A percentile compares a stretch with the other conserved stretches of the same genome.
Conservation (phyloP, 2,113 vertebrate genomes). For the Hystrix cristata region DNA sequence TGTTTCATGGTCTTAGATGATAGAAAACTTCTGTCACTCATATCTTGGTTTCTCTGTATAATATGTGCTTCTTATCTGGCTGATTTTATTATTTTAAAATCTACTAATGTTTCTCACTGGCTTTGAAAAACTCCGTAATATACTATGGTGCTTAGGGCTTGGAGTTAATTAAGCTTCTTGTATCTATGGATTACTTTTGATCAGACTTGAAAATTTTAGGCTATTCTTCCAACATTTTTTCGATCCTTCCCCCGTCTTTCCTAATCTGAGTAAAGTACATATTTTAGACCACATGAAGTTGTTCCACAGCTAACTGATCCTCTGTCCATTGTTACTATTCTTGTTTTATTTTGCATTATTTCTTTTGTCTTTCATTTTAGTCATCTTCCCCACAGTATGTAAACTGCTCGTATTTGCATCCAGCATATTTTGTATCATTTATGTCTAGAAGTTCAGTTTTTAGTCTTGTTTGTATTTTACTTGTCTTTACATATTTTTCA, state of each 20-base stretch:
- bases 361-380: not conserved
- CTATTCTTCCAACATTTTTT: not conserved
- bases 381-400: not conserved
- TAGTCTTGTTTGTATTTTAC: too few relatives aligned
- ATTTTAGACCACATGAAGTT: not conserved
- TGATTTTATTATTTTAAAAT: not conserved
- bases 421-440: not conserved
- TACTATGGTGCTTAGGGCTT: not conserved
- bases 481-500: too few relatives aligned
- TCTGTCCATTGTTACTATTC: not conserved
- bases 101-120: not conserved
- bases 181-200: not conserved
- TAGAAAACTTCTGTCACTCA: not conserved
- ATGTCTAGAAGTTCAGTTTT: too few relatives aligned
- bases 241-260: not conserved
- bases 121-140: constrained; percentile 27
- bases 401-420: not conserved
- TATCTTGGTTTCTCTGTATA: not conserved
- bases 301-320: not conserved
- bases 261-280: not conserved
- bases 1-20: not conserved
- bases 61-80: not conserved
- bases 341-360: not conserved
- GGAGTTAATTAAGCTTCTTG: not conserved
- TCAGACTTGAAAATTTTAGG: not conserved